Conservation (phyloP, 2,888 invertebrate species). For the Sinopyrophorus schimmeli region DNA sequence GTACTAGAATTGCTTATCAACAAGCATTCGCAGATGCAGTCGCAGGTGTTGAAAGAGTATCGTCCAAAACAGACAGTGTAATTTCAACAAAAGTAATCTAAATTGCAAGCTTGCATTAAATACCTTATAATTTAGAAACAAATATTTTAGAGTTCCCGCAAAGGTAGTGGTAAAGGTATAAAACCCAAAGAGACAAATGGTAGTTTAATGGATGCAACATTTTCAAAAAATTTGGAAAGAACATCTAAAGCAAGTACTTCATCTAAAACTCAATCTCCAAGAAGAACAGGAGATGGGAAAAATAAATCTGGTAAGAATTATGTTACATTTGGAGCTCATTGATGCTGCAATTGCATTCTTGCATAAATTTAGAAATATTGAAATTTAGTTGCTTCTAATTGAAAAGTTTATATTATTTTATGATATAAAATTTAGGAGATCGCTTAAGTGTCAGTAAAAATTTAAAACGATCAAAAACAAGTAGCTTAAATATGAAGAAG, state of each 20-base stretch:
- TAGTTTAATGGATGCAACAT: neutral
- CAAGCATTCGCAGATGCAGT: constrained; percentile 20
- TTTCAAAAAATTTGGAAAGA: constrained; percentile 7
- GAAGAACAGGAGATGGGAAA: no score
- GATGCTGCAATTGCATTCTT: no score
- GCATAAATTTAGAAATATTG: no score
- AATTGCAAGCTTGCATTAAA: no score
- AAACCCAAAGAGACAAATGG: constrained; percentile 14
- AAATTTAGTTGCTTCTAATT: no score
- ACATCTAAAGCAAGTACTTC: neutral
- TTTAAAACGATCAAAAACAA: constrained; percentile 20
- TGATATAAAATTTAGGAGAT: no score
- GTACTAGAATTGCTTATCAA: constrained; percentile 19
- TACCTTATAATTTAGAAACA: no score
- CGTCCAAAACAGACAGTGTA: constrained; percentile 11
- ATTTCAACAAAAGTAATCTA: constrained; percentile 2
- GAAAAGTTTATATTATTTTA: no score
- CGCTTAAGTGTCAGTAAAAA: no score
- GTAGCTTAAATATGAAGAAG: constrained; percentile 17
- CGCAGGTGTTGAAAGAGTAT: neutral
- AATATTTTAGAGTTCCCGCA: constrained; percentile 1
- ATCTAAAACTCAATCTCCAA: neutral
- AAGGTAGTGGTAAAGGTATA: constrained; percentile 16
- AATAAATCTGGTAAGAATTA: no score
- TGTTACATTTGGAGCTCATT: no score